Conservation (phyloP, 2,797 vertebrate species). For the Hephaestus fuliginosus region DNA sequence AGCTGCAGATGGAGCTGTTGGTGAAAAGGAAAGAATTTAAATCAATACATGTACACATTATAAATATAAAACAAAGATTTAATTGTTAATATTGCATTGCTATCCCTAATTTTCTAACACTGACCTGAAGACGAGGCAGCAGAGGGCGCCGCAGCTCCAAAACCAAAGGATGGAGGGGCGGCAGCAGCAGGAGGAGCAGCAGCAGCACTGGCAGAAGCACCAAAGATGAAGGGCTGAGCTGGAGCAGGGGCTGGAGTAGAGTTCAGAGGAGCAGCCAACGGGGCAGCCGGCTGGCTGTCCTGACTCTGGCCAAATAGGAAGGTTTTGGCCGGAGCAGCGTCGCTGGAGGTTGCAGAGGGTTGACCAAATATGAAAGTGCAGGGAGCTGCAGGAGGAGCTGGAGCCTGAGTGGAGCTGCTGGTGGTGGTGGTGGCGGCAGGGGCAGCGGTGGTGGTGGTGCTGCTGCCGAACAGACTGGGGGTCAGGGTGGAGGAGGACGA, state of each 20-base stretch:
- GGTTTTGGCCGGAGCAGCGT: slow-evolving; percentile 85
- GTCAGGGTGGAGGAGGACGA: slow-evolving; percentile 78
- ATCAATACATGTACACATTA: slow-evolving; percentile 10
- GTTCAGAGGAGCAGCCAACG: slow-evolving; percentile 80
- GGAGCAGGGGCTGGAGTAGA: slow-evolving; percentile 63
- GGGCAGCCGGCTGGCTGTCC: slow-evolving; percentile 83
- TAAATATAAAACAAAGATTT: background rate
- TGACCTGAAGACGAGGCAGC: slow-evolving; percentile 90
- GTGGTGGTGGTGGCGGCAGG: slow-evolving; percentile 39
- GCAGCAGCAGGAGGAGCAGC: slow-evolving; percentile 69
- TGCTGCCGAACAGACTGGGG: slow-evolving; percentile 85
- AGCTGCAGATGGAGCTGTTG: slow-evolving; percentile 75
- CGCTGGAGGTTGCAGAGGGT: slow-evolving; percentile 79
- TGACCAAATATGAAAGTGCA: slow-evolving; percentile 92
- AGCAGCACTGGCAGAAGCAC: slow-evolving; percentile 80
- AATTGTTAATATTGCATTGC: background rate
- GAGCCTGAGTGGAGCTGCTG: slow-evolving; percentile 56
- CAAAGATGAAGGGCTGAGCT: slow-evolving; percentile 90
- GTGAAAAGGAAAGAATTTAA: background rate
- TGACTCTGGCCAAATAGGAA: slow-evolving; percentile 92
- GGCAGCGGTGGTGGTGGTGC: slow-evolving; percentile 28
- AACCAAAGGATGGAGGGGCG: slow-evolving; percentile 86
- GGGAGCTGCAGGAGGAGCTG: slow-evolving; percentile 68
- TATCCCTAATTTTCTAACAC: too few relatives aligned
- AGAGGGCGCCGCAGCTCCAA: slow-evolving; percentile 87